Conservation (phyloP, 1,140 invertebrate genomes). For the Elysia chlorotica region DNA sequence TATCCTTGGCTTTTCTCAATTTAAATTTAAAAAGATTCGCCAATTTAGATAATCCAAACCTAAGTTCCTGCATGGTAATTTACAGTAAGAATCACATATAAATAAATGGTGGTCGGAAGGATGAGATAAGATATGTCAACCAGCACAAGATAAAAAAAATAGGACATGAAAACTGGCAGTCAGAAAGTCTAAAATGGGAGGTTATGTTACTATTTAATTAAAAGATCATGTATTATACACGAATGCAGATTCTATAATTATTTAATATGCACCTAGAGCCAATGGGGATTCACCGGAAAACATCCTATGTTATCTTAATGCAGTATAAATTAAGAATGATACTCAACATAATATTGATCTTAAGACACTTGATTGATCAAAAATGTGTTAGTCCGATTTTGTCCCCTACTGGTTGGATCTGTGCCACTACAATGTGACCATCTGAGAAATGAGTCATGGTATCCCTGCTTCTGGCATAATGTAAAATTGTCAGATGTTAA, state of each 20-base stretch:
- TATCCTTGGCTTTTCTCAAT: neutral
- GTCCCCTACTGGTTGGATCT: no score
- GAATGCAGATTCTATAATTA: no score
- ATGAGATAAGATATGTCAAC: neutral
- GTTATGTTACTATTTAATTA: neutral
- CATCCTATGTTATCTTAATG: constrained; percentile 3
- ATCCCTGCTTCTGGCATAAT: no score
- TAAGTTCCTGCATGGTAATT: neutral
- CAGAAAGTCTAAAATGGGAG: neutral
- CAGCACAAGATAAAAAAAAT: neutral
- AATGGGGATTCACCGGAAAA: neutral
- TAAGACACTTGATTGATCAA: no score
- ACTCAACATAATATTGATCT: no score
- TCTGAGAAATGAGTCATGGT: no score
- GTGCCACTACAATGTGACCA: no score
- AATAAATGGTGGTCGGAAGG: neutral
- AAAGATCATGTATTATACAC: no score
- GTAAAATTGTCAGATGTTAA: no score
- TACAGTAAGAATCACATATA: neutral
- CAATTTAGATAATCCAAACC: neutral
- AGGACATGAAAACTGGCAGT: neutral
- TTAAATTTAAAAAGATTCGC: neutral
- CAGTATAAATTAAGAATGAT: neutral
- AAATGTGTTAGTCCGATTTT: no score
- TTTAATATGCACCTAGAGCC: neutral